Conservation (phyloP, 2,888 invertebrate species). For the Lathronympha strigana region DNA sequence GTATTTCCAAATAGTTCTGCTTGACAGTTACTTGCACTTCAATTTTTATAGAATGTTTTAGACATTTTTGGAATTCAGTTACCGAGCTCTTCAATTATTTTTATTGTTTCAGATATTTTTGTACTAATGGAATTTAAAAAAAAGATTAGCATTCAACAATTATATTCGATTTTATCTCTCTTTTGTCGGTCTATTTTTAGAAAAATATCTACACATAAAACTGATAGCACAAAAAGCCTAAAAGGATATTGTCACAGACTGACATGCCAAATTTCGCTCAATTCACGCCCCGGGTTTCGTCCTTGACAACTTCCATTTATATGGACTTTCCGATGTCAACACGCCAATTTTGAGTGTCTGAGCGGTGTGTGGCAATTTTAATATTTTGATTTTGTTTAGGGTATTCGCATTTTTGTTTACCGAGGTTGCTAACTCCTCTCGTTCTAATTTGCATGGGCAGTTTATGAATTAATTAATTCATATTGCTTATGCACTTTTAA, state of each 20-base stretch:
- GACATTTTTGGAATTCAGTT: too few relatives aligned
- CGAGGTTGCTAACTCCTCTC: too few relatives aligned
- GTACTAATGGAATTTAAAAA: too few relatives aligned
- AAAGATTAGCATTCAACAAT: neutral
- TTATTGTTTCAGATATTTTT: too few relatives aligned
- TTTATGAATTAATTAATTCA: too few relatives aligned
- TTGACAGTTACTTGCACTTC: too few relatives aligned
- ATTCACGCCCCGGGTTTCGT: constrained; percentile 21
- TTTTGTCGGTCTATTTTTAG: constrained; percentile 8
- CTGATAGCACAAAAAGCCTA: constrained; percentile 31
- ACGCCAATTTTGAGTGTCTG: constrained; percentile 21
- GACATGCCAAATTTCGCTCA: constrained; percentile 19
- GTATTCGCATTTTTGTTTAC: neutral
- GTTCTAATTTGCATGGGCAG: too few relatives aligned
- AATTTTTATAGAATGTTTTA: too few relatives aligned
- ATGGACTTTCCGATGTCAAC: constrained; percentile 24
- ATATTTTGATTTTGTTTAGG: neutral
- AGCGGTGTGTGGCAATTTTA: neutral
- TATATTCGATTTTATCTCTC: constrained; percentile 34
- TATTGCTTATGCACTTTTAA: too few relatives aligned
- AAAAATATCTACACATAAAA: constrained; percentile 21
- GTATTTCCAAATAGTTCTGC: too few relatives aligned
- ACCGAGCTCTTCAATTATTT: too few relatives aligned
- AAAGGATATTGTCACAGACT: constrained; percentile 29
- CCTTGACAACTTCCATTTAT: constrained; percentile 34